Base-by-base conservation (phyloP, 2,888 invertebrate genomes). In the Scaptomyza tumidula region DNA sequence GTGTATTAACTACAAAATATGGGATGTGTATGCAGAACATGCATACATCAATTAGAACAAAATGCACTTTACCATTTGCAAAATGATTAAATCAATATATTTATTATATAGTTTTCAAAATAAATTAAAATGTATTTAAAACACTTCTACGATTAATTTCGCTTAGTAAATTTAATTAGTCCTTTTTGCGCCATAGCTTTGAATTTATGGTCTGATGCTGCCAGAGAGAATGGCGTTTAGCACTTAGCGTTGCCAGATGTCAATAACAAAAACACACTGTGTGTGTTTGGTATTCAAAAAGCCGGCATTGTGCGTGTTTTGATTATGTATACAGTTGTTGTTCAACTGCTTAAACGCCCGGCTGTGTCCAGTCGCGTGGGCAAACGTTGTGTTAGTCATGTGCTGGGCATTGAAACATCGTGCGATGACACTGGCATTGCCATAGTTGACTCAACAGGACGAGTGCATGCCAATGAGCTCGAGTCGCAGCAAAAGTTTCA, bases 341-440 rank as follows among this genome's bases (percentile, higher is more conserved):
- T n/a, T 16, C 53, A 45, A 45, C 43, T 57, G 45, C 29, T 43
- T 0, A 62, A 41, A 66, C 41, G 27, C 5, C 13, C 43, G 7
- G 14, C 24, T 0, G 39, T 24, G 3, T 5, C 9, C 14, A 16
- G 35, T 6, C 37, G 44, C 1, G 1, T 37, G 13, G 33, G 14
- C 13, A 41, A 31, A 4, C 69, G 78, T 6, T 16, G 52, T 10
- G 13, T 78, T 53, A 75, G 77, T 67, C 81, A 79, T 63, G 93
- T 99, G 58, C 93, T 99, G 77, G 99, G 99, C 6, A 98, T 99
- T 84, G 99, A 99, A 94, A 98, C 98, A 5, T 98, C 98, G 71
- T 99, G 98, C 91, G 99, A 99, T 93, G 99, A 99, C 91, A 99
- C 99, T 1, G 98, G 98, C 24, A 96, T 96, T 89, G 98, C 98